These are phyloP conservation scores for Perizoma flavofasciatum DNA, from an alignment of 2,888 invertebrate species.

Conservation along the genomic window DNA sequence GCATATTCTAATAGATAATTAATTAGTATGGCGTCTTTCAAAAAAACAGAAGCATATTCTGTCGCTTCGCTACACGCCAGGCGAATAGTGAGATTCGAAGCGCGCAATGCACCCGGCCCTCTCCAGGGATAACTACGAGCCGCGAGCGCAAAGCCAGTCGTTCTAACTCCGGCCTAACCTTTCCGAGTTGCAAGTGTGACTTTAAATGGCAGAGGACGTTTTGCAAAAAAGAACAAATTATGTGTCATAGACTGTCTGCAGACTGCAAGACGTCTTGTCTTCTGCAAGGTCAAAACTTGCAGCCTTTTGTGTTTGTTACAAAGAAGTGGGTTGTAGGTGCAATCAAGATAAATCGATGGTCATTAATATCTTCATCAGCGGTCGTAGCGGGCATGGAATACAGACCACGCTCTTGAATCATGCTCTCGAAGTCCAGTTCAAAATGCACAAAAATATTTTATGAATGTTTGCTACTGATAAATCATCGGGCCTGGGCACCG, in stretches of 20 bases:
- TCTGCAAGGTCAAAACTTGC: conserved; percentile 25
- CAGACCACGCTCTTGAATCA: conserved; percentile 5
- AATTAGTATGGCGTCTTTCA: too few relatives aligned
- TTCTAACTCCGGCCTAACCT: conserved; percentile 13
- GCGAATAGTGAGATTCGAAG: too few relatives aligned
- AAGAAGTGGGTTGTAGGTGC: conserved; percentile 1
- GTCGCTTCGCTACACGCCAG: too few relatives aligned
- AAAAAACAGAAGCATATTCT: too few relatives aligned
- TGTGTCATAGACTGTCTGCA: conserved; percentile 28
- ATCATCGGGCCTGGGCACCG: too few relatives aligned
- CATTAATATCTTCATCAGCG: conserved; percentile 16
- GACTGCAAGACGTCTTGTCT: conserved; percentile 13
- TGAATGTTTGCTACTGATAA: too few relatives aligned
- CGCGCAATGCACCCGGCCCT: too few relatives aligned
- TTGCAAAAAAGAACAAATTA: conserved; percentile 24
- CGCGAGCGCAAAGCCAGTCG: conserved; percentile 1
- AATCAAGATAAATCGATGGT: conserved; percentile 15
- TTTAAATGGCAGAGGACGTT: conserved; percentile 22
- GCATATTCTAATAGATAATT: too few relatives aligned
- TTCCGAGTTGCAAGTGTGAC: conserved; percentile 14
- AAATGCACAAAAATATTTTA: too few relatives aligned
- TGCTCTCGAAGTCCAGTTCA: background rate
- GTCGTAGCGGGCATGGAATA: conserved; percentile 12
- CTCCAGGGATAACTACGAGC: too few relatives aligned
- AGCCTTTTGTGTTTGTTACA: conserved; percentile 7